Base-by-base conservation (phyloP, 2,888 invertebrate species). In the Gymnosoma rotundatum region DNA sequence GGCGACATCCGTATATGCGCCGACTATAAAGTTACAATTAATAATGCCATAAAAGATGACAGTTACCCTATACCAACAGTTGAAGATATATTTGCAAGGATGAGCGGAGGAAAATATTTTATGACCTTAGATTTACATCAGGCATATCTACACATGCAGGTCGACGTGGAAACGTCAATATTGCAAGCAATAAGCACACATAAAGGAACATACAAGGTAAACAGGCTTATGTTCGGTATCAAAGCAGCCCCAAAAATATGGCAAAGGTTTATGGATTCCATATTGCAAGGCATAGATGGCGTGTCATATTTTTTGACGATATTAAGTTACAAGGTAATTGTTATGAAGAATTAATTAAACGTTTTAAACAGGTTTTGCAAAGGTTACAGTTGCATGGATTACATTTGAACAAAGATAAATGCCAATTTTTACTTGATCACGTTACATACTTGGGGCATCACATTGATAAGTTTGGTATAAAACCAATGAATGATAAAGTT, bases 141-240 rank as follows among this genome's bases (percentile, higher is more conserved):
- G n/a, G 64, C 73, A 81, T 90, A 88, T 73, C 87, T 89, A 79
- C 90, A 90, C 82, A 79, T 90, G n/a, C 87, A 87, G 74, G 56
- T 90, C 2, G 87, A 88, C n/a, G 61, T 74, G 25, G 88, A 88
- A 32, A 76, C 83, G 12, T 85, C 86, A 21, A 87, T 79, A 10
- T 79, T 88, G 25, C 82, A 88, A 14, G 88, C 88, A 0, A 87
- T 88, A 83, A 89, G 88, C 72, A 89, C 89, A 3, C 88, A 88
- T 42, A 70, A 74, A 18, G 75, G 78, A 1, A 52, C 64, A 10
- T 80, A 75, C 21, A 45, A 38, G 63, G 60, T 87, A 14, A 89
- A 88, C 20, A 79, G 89, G 32, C 78, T 89, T 25, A 88, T 89
- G 9, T 89, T 88, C 82, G 90, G 90, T 48, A 38, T 83, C 7